phyloP scores from a whole-genome alignment of 2,113 vertebrate species.

The Hyperopisus bebe region DNA sequence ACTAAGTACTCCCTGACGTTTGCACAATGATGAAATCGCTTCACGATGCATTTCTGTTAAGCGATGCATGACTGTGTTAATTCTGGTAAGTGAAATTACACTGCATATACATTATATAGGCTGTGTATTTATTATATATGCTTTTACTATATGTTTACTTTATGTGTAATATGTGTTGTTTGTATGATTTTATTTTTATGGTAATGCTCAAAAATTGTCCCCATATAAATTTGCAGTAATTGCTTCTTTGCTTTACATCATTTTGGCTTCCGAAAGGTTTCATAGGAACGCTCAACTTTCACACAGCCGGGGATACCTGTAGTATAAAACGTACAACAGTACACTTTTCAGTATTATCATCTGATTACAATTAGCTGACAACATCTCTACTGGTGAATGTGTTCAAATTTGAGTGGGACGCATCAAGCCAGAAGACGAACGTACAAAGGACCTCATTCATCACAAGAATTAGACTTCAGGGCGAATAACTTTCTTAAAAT shows the following conservation, averaged over 20 bases:
- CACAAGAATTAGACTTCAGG: not conserved
- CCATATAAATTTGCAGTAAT: not conserved
- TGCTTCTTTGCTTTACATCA: not conserved
- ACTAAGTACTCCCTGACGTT: not conserved
- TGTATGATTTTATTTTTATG: not conserved
- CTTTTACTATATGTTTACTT: not conserved
- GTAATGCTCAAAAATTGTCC: not conserved
- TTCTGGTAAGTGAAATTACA: no score
- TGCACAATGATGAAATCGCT: not conserved
- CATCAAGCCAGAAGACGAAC: not conserved
- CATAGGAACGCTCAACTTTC: no score
- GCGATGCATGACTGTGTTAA: no score
- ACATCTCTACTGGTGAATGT: not conserved
- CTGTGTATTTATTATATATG: not conserved
- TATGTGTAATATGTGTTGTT: not conserved
- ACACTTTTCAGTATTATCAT: not conserved
- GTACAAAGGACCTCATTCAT: not conserved
- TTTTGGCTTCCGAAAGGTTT: no score
- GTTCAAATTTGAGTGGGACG: not conserved
- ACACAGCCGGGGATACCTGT: not conserved
- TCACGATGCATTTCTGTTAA: not conserved
- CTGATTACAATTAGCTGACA: not conserved
- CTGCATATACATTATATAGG: not conserved
- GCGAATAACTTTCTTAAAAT: not conserved
- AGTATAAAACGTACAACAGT: not conserved